These are phyloP conservation scores for Stegophylla sp. DNA, from an alignment of 2,888 invertebrate species.

Conservation along the genomic window DNA sequence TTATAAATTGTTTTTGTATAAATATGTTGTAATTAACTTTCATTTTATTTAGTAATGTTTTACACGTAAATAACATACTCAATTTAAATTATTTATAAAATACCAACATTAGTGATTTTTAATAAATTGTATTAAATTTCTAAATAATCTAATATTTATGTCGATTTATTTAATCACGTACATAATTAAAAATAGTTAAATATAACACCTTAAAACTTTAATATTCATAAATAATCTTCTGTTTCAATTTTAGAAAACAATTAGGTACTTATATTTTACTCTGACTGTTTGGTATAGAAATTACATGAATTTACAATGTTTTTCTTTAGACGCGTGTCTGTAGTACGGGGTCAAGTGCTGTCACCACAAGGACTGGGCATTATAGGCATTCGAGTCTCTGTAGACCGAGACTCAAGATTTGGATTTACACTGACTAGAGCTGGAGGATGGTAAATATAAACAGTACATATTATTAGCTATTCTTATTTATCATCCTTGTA, in stretches of 20 bases:
- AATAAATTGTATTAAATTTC: no score
- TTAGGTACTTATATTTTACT: no score
- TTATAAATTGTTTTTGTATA: no score
- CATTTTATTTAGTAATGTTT: no score
- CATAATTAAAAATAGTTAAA: slow-evolving; percentile 19
- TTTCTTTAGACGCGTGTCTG: slow-evolving; percentile 86
- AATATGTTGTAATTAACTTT: no score
- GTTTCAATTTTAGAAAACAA: not conserved
- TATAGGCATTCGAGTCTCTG: slow-evolving; percentile 95
- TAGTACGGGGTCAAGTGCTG: slow-evolving; percentile 96
- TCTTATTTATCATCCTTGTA: not conserved
- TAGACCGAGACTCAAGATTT: slow-evolving; percentile 90
- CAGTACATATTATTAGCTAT: not conserved
- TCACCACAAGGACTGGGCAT: slow-evolving; percentile 93
- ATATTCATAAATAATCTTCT: not conserved
- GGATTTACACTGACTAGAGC: slow-evolving; percentile 94
- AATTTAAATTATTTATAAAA: no score
- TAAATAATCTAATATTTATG: not conserved
- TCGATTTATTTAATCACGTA: not conserved
- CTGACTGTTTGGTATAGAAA: not conserved
- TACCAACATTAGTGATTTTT: no score
- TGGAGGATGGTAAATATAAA: slow-evolving; percentile 86
- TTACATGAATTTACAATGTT: slow-evolving; percentile 1
- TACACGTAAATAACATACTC: no score
- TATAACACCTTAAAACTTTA: not conserved